A percentile compares a stretch with the other conserved stretches of the same genome.
Conservation (phyloP, 1,140 invertebrate species). For the Brachionus manjavacas region DNA sequence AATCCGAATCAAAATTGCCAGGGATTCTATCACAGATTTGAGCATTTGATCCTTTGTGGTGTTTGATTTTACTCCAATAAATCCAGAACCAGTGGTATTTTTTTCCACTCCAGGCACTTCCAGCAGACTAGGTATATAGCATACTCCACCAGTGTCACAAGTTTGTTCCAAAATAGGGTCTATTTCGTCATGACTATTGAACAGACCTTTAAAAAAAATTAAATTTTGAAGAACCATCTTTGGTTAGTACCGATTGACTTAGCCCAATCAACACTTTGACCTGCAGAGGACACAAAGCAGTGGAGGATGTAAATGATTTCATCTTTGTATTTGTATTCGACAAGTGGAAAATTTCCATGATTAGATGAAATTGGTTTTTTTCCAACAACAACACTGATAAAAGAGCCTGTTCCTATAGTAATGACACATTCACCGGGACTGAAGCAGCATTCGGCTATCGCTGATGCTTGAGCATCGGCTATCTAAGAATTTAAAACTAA, state of each 20-base stretch:
- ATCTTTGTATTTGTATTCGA: neutral
- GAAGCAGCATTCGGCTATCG: constrained; percentile 1
- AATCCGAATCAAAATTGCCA: neutral
- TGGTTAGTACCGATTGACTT: neutral
- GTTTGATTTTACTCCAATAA: neutral
- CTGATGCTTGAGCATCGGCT: neutral
- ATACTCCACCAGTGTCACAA: neutral
- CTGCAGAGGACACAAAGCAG: constrained; percentile 2
- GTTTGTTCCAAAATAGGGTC: neutral
- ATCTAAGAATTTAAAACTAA: neutral
- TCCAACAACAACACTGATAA: constrained; percentile 11
- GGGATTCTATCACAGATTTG: neutral
- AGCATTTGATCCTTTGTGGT: constrained; percentile 14
- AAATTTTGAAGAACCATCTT: neutral
- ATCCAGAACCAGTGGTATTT: neutral
- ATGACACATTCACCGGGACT: neutral
- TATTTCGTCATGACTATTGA: neutral
- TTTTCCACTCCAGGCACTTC: neutral
- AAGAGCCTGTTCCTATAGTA: neutral
- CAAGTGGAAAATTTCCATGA: neutral
- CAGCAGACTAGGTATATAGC: neutral
- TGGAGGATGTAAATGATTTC: neutral
- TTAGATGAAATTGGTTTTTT: constrained; percentile 6
- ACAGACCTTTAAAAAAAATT: neutral
- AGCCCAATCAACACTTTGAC: constrained; percentile 1